phyloP scores from a whole-genome alignment of 2,113 vertebrate genomes.

The Setophaga kirtlandii region DNA sequence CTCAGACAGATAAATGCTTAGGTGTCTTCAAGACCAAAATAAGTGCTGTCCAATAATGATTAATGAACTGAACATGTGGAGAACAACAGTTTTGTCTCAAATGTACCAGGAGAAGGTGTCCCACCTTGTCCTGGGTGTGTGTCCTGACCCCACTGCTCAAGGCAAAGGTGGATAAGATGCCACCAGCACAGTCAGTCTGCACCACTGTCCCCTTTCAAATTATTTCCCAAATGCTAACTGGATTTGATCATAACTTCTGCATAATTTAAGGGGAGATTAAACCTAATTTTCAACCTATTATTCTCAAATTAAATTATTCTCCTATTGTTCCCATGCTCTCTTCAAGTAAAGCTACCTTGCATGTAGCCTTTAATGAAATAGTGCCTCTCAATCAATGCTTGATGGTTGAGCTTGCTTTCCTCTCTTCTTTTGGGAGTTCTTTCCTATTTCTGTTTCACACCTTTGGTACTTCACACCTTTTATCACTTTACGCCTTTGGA shows the following conservation, averaged over 20 bases:
- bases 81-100: not conserved
- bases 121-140: not conserved
- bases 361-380: not conserved
- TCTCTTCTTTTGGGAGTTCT: not conserved
- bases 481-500: not conserved
- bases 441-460: not conserved
- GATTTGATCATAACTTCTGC: not conserved
- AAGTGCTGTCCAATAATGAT: not conserved
- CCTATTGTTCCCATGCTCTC: not conserved
- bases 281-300: not conserved
- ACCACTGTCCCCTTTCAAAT: rapidly evolving
- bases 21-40: not conserved
- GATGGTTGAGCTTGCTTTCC: not conserved
- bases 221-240: not conserved
- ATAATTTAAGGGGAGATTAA: not conserved
- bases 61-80: not conserved
- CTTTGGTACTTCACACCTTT: not conserved
- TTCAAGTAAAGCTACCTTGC: not conserved
- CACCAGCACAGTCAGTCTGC: not conserved
- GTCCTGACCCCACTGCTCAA: rapidly evolving
- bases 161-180: rapidly evolving
- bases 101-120: not conserved
- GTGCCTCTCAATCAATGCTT: not conserved
- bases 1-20: not conserved
- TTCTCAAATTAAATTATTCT: not conserved